Conservation (phyloP, 2,113 vertebrate genomes). For the Tachuris rubrigastra region DNA sequence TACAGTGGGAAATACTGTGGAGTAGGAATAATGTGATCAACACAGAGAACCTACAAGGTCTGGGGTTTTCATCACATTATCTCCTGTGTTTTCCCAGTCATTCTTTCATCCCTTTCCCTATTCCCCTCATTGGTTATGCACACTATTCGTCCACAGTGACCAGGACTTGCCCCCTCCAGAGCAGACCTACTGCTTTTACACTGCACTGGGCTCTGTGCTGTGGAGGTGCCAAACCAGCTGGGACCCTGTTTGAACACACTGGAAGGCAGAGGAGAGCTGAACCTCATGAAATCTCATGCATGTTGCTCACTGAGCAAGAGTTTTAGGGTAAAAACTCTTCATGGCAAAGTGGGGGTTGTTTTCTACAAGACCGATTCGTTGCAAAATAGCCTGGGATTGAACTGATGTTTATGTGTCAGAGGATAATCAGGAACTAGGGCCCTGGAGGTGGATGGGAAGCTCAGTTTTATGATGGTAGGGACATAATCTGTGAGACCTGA, state of each 20-base stretch:
- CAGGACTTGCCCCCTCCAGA: background rate
- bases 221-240: background rate
- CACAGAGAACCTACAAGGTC: background rate
- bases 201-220: fast-evolving
- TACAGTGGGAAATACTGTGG: background rate
- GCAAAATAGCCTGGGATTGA: background rate
- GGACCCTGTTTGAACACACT: background rate
- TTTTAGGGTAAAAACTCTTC: background rate
- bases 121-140: background rate
- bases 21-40: background rate
- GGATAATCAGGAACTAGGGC: background rate
- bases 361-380: background rate
- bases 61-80: background rate
- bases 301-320: background rate
- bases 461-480: background rate
- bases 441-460: background rate
- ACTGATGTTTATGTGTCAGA: fast-evolving
- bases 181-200: background rate
- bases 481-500: background rate
- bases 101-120: background rate
- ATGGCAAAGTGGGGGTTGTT: background rate
- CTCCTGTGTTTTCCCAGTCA: background rate
- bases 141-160: background rate
- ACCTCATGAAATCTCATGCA: background rate
- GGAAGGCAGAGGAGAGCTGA: background rate